Base-by-base conservation (phyloP, 1,140 invertebrate species). In the Colletes gigas region DNA sequence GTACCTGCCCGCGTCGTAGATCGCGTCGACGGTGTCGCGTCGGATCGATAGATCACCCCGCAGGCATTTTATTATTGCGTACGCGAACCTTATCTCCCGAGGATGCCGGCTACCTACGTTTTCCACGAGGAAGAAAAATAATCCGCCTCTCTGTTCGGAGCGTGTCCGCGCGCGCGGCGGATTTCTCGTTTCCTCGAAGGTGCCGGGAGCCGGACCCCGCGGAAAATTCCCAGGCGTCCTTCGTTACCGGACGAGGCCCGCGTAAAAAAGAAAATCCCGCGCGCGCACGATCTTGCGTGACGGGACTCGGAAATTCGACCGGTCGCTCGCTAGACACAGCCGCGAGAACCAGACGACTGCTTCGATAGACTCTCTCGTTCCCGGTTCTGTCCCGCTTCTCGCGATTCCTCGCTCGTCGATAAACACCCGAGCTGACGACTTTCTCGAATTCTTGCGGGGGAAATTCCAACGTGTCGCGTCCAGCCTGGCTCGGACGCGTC, bases 221-320 rank as follows among this genome's bases (percentile, higher is more conserved):
- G 88, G 86, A 89, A 89, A 89, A 89, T 89, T 89, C 86, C 88
- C 78, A 83, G 66, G 78, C 85, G 83, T 84, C 81, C 85, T 84
- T 87, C 86, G 77, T 81, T 83, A 82, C 70, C 78, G 73, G 63
- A 74, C 78, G 60, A 47, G 54, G 70, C 69, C 47, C 75, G 80
- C 60, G 62, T 65, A 71, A 85, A 79, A 83, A 85, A 78, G 76
- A 86, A 79, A 86, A 83, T 86, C 84, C 75, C 57, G 78, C 44
- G 82, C 55, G 73, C 54, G 57, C 74, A 84, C 86, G 84, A 60
- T 83, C 75, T 84, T 77, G 83, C 86, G 81, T 83, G 87, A 85
- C 81, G 60, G 17, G 87, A 88, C 72, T 85, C 12, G 60, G 62
- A 71, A 79, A 78, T 83, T 83, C 68, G 75, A 68, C 15, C 74